Base-by-base conservation (phyloP, 1,140 invertebrate genomes). In the Bombus waltoni region DNA sequence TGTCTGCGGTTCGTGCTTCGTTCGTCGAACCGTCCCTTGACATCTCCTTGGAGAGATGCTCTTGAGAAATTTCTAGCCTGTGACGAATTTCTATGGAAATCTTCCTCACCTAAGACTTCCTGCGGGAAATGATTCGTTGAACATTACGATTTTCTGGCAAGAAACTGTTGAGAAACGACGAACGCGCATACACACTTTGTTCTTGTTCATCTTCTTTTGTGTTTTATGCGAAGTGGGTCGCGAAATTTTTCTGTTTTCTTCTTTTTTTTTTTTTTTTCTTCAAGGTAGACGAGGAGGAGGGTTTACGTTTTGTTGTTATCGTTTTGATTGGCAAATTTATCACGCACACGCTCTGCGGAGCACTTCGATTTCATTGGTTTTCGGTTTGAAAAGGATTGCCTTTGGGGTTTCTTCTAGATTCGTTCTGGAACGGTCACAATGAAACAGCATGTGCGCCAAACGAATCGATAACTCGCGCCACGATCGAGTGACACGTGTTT, bases 381-480 rank as follows among this genome's bases (percentile, higher is more conserved):
- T 44, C 47, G 13, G 25, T n/a, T 59, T 28, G 53, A 6, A 25
- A 11, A 25, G 40, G 35, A 68, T 73, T 65, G 25, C 76, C 71
- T n/a, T 40, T 10, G 25, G 57, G 77, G 66, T 85, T 80, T 73
- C 68, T 40, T 57, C 13, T 1, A 47, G 40, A 66, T 66, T 66
- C 65, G 65, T 66, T 66, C 32, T 25, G 32, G 35, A 62, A 53
- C 53, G 66, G 38, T 65, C 40, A 85, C 76, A 72, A 80, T 85
- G 70, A 85, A 59, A 35, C 68, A 79, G 57, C 68, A 59, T 80
- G 68, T 38, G 35, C 77, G 2, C 15, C 57, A n/a, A 80, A 38
- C 11, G 53, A 65, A 85, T 85, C 83, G 70, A 85, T 85, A 84
- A 72, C 65, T 79, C 35, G 38, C 1, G 40, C 13, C 53, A n/a